Base-by-base conservation (phyloP, 92 coral and sea anemone species). In the Diadumene lineata region DNA sequence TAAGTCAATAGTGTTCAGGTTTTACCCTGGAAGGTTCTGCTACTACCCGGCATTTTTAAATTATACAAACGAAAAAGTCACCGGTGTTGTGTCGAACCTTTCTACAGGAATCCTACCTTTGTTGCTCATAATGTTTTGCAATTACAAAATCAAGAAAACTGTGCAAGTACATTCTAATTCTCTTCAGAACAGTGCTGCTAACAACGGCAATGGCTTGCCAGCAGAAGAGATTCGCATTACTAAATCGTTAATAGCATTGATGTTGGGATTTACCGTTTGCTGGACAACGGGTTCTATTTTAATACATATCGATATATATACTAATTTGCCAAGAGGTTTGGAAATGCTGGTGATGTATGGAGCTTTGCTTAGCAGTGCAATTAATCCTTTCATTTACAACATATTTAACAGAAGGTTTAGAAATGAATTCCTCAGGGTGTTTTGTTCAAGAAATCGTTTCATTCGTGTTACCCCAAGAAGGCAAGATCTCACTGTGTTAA, bases 201-300 rank as follows among this genome's bases (percentile, higher is more conserved):
- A 19, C 48, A 38, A 6, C 19, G 19, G n/a, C 43, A n/a, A 31
- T 16, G 29, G 9, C 24, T 34, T 70, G 1, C 30, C 13, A 33
- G 30, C 19, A 15, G 61, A 31, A 25, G 75, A 70, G 18, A 55
- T 70, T 22, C 63, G 28, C 25, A 18, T 70, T 7, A 70, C 75
- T 17, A 70, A 51, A 67, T 77, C 82, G 23, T 21, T 77, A 22
- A 50, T 77, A 15, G 82, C 82, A 11, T 18, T 77, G 17, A 74
- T 77, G 7, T 26, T 65, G 51, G 81, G 81, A 26, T 76, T 65
- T 31, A 29, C 53, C 9, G 33, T 63, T 26, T 76, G 81, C 30
- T 76, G 73, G 72, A 10, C 50, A 16, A 70, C 81, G 15, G 31
- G 43, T 2, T 24, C 62, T 18, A 18, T 31, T 31, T 11, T 64